Conservation (phyloP, 2,113 vertebrate species). For the Tychaedon coryphoeus region DNA sequence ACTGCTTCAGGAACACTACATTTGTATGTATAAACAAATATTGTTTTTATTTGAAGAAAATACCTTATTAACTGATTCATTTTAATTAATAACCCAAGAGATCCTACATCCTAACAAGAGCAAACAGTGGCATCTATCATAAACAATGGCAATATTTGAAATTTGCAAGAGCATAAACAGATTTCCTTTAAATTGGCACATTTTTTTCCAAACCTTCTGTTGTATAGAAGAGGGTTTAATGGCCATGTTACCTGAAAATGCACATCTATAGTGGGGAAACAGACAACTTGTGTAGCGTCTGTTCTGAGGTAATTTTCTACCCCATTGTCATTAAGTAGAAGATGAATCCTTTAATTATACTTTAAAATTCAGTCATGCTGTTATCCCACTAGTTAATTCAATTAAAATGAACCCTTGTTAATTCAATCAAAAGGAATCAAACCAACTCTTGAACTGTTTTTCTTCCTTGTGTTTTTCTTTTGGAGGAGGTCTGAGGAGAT, state of each 20-base stretch:
- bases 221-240: background rate
- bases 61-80: background rate
- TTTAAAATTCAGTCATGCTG: slow-evolving; percentile 36
- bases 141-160: background rate
- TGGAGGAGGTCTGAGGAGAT: background rate
- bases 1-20: background rate
- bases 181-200: background rate
- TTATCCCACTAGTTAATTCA: slow-evolving; percentile 59
- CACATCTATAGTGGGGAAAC: background rate
- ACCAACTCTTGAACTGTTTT: slow-evolving; percentile 41
- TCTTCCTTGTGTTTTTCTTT: background rate
- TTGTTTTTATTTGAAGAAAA: background rate
- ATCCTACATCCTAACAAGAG: background rate
- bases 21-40: background rate
- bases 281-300: background rate
- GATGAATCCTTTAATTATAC: slow-evolving; percentile 42
- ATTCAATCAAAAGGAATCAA: slow-evolving; percentile 61
- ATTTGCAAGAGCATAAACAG: background rate
- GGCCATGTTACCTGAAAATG: slow-evolving; percentile 12
- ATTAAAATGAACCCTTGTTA: slow-evolving; percentile 59
- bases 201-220: background rate
- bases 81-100: background rate
- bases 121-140: background rate
- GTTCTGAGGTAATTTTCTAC: slow-evolving; percentile 36
- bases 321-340: slow-evolving; percentile 23